Percentiles rank a stretch among this genome's conserved stretches.
Evolutionary conservation across 1,140 invertebrate species (phyloP).

Genomic region (Campoletis sonorensis): DNA sequence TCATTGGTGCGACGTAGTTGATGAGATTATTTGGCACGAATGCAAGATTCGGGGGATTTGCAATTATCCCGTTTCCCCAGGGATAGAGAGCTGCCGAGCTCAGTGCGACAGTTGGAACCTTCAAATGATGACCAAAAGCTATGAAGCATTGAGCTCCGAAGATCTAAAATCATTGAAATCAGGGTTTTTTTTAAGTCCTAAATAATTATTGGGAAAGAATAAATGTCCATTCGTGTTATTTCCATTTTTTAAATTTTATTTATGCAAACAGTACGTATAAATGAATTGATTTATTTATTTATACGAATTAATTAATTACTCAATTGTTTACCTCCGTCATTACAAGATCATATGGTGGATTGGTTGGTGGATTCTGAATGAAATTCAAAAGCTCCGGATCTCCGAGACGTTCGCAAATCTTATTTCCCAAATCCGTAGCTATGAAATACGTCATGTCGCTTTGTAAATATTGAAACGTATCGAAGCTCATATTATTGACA

Average conservation of each 20-base stretch:
- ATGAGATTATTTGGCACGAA: slow-evolving; percentile 80
- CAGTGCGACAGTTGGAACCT: slow-evolving; percentile 79
- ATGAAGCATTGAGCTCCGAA: slow-evolving; percentile 72
- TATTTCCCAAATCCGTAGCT: slow-evolving; percentile 9
- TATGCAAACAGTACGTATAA: too few species aligned
- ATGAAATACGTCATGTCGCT: slow-evolving; percentile 19
- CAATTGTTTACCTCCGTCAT: not conserved
- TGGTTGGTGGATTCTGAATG: slow-evolving; percentile 58
- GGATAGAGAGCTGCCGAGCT: slow-evolving; percentile 79
- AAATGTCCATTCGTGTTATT: too few species aligned
- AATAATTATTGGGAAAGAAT: not conserved
- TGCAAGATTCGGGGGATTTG: slow-evolving; percentile 80
- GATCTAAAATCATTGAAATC: slow-evolving; percentile 57
- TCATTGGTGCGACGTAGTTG: slow-evolving; percentile 77
- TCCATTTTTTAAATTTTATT: too few species aligned
- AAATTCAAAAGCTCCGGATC: slow-evolving; percentile 56
- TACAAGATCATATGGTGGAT: slow-evolving; percentile 56
- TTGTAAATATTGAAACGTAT: slow-evolving; percentile 43
- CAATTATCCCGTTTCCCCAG: slow-evolving; percentile 80
- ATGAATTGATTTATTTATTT: too few species aligned
- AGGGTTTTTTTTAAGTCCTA: not conserved
- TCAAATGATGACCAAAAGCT: slow-evolving; percentile 77
- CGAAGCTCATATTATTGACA: slow-evolving; percentile 61
- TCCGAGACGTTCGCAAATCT: slow-evolving; percentile 47
- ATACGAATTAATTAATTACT: too few species aligned